phyloP scores from a whole-genome alignment of 1,140 invertebrate genomes.

The Eumeta japonica region DNA sequence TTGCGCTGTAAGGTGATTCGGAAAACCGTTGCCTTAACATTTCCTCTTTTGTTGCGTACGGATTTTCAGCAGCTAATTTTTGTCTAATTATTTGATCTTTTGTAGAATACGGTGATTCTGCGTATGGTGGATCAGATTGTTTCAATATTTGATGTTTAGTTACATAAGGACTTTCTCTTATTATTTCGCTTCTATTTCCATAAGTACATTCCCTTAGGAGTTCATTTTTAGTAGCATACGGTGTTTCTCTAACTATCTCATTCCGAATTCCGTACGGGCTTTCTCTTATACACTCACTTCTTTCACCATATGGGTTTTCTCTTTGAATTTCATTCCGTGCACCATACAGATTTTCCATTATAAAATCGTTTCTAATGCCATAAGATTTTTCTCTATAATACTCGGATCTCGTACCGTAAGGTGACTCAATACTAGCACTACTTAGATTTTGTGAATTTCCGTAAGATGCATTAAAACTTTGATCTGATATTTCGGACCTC shows the following conservation, averaged over 20 bases:
- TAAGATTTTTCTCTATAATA: slow-evolving; percentile 14
- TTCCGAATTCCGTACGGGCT: slow-evolving; percentile 12
- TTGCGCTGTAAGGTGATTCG: slow-evolving; percentile 52
- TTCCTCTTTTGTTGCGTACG: slow-evolving; percentile 53
- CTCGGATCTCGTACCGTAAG: slow-evolving; percentile 7
- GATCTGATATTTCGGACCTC: slow-evolving; percentile 42
- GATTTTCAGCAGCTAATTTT: slow-evolving; percentile 41
- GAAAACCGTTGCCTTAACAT: slow-evolving; percentile 50
- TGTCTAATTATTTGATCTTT: slow-evolving; percentile 52
- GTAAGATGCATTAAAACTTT: slow-evolving; percentile 44
- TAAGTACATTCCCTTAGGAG: slow-evolving; percentile 14
- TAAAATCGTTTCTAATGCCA: slow-evolving; percentile 17
- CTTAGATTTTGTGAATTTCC: slow-evolving; percentile 36
- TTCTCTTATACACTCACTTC: slow-evolving; percentile 11
- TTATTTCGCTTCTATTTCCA: slow-evolving; percentile 20
- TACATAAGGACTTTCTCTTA: slow-evolving; percentile 37
- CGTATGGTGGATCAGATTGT: slow-evolving; percentile 33
- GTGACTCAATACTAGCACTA: slow-evolving; percentile 39
- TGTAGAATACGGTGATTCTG: slow-evolving; percentile 48
- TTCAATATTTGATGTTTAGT: slow-evolving; percentile 38
- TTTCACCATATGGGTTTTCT: slow-evolving; percentile 34
- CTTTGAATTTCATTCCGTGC: slow-evolving; percentile 28
- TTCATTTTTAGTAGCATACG: slow-evolving; percentile 9
- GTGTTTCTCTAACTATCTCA: slow-evolving; percentile 9
- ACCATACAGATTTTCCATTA: slow-evolving; percentile 19